A percentile compares a stretch with the other conserved stretches of the same genome.
phyloP scores from a whole-genome alignment of 2,113 vertebrate genomes.

The Diadophis punctatus region DNA sequence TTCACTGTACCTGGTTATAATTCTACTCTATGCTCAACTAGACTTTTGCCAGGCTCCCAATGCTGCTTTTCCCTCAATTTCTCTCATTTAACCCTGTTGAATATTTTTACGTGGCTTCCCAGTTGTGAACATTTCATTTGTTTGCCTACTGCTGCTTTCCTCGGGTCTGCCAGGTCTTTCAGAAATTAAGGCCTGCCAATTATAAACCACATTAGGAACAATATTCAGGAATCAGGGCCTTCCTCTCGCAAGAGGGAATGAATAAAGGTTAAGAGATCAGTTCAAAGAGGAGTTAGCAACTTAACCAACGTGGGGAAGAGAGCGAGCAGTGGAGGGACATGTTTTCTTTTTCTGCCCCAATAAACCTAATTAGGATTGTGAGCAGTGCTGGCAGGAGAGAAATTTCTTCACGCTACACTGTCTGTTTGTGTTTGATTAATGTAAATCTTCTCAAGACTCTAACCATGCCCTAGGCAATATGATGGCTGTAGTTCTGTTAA shows the following conservation, averaged over 20 bases:
- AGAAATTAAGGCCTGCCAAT: neutral
- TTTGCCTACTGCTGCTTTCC: neutral
- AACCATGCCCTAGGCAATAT: constrained; percentile 56
- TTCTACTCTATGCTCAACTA: neutral
- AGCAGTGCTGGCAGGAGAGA: constrained; percentile 61
- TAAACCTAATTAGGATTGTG: constrained; percentile 66
- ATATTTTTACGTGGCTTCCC: neutral
- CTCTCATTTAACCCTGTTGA: neutral
- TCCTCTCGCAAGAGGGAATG: neutral
- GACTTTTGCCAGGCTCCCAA: neutral
- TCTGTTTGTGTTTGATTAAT: constrained; percentile 71
- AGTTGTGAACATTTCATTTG: neutral
- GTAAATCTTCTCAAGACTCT: constrained; percentile 65
- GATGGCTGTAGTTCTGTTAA: constrained; percentile 49
- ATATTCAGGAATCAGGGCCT: constrained; percentile 6
- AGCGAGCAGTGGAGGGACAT: constrained; percentile 38
- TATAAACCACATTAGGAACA: neutral
- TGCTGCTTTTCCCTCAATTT: neutral
- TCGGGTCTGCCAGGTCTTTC: neutral
- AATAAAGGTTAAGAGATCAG: constrained; percentile 9
- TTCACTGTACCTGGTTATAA: neutral
- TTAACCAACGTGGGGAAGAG: constrained; percentile 23
- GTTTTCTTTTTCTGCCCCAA: constrained; percentile 73
- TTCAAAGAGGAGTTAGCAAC: neutral
- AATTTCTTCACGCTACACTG: constrained; percentile 75